Evolutionary conservation across 1,140 invertebrate species (phyloP).

Genomic region (Plodia interpunctella): DNA sequence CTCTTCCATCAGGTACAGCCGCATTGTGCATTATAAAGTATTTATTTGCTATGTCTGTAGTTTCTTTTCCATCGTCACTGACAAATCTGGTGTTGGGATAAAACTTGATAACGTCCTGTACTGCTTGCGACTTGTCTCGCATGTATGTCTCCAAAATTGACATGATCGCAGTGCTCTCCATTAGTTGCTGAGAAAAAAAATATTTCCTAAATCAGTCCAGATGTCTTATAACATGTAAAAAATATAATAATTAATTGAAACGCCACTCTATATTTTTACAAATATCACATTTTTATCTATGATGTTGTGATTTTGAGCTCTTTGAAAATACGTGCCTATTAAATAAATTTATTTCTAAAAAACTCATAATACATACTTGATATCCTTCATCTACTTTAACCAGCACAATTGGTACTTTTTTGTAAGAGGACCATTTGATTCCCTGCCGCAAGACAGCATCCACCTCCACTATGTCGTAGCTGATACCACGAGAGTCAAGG

Average conservation of each 20-base stretch:
- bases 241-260: too few relatives aligned
- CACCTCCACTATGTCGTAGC: conserved; percentile 98
- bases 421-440: conserved; percentile 95
- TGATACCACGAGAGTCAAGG: conserved; percentile 95
- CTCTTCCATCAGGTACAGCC: conserved; percentile 69
- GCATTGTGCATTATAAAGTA: conserved; percentile 95
- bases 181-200: conserved; percentile 83
- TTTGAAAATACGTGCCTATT: too few relatives aligned
- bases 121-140: conserved; percentile 77
- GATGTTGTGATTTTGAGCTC: too few relatives aligned
- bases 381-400: conserved; percentile 84
- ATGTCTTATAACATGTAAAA: conserved; percentile 14
- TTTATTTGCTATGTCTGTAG: conserved; percentile 92
- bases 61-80: conserved; percentile 83
- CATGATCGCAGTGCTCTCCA: conserved; percentile 96
- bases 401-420: conserved; percentile 97
- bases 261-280: too few relatives aligned
- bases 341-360: too few relatives aligned
- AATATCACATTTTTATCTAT: too few relatives aligned
- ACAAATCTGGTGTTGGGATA: conserved; percentile 87
- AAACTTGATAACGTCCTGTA: conserved; percentile 87
- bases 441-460: conserved; percentile 94
- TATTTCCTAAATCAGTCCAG: background rate
- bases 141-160: conserved; percentile 91
- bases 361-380: conserved; percentile 51